Evolutionary conservation across 2,888 invertebrate species (phyloP).

Genomic region (Cryptus armator): DNA sequence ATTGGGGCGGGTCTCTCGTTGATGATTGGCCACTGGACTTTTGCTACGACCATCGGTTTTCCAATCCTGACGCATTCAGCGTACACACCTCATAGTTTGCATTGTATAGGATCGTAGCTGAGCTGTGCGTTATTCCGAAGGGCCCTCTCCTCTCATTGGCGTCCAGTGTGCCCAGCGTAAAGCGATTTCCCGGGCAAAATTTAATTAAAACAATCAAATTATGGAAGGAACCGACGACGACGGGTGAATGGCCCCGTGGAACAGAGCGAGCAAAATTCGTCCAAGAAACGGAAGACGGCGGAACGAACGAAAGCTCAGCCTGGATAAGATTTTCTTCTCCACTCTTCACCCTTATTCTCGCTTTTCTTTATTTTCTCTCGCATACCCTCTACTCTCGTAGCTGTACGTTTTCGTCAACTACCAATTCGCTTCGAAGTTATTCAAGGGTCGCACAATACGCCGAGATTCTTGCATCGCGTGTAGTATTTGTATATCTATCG

Average conservation of each 20-base stretch:
- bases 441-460: too few relatives aligned
- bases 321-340: slow-evolving; percentile 82
- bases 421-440: too few relatives aligned
- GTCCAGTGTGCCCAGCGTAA: slow-evolving; percentile 79
- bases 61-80: slow-evolving; percentile 78
- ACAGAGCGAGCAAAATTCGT: slow-evolving; percentile 69
- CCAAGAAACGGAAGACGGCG: slow-evolving; percentile 52
- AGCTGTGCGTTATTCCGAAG: slow-evolving; percentile 52
- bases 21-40: neutral
- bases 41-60: slow-evolving; percentile 49
- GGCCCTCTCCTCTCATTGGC: slow-evolving; percentile 59
- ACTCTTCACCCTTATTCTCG: slow-evolving; percentile 77
- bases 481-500: too few relatives aligned
- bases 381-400: neutral
- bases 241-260: slow-evolving; percentile 79
- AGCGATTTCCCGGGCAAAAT: slow-evolving; percentile 84
- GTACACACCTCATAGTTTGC: slow-evolving; percentile 83
- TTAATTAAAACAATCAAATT: slow-evolving; percentile 86
- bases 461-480: too few relatives aligned
- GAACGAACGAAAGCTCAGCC: slow-evolving; percentile 70
- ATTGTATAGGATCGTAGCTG: slow-evolving; percentile 75
- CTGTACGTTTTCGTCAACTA: neutral
- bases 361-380: slow-evolving; percentile 67
- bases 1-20: too few relatives aligned
- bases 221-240: slow-evolving; percentile 82